Evolutionary conservation across 2,888 invertebrate genomes (phyloP), one percentile per base, ranked within the genome.

Genomic region (Hyppa rectilinea): DNA sequence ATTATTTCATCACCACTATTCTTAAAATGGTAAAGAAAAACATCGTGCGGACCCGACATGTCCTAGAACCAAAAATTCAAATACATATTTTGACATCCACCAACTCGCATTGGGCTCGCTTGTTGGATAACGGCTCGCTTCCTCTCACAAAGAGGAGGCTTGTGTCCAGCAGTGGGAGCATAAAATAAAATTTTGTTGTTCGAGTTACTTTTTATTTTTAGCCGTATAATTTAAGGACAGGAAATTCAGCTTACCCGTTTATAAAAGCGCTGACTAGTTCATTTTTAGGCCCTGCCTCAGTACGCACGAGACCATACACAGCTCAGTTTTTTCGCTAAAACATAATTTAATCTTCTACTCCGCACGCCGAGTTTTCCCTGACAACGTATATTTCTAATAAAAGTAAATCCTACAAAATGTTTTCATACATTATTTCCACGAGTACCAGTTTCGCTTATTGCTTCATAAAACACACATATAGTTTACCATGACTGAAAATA

Each of bases 281-380:
- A 63, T 26, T 45, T 65, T 43, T 12, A 50, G 14, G n/a, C 26
- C 6, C 20, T 20, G 2, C 20, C 63, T 50, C 45, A 20, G 66
- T 40, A 20, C 17, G 45, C 40, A 34, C 5, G 4, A 9, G 36
- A n/a, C 38, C 38, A 49, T 56, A 49, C 5, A 47, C 5, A 14
- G 38, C 47, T 40, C 47, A 26, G 17, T 38, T 55, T 64, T 75
- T 69, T 55, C 34, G 6, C 26, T 10, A 20, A 34, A 52, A 60
- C 12, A 43, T 75, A 68, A 69, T 80, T 59, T 63, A 75, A 80
- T 80, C 31, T 49, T 7, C 20, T 26, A 52, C 52, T 31, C 31
- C 10, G 2, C n/a, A 45, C 38, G 20, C 31, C 12, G 6, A 26
- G 6, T 43, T 50, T 26, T 12, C 14, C 45, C 6, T 56, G 38